Base-by-base conservation (phyloP, 2,113 vertebrate genomes). In the Charina bottae region DNA sequence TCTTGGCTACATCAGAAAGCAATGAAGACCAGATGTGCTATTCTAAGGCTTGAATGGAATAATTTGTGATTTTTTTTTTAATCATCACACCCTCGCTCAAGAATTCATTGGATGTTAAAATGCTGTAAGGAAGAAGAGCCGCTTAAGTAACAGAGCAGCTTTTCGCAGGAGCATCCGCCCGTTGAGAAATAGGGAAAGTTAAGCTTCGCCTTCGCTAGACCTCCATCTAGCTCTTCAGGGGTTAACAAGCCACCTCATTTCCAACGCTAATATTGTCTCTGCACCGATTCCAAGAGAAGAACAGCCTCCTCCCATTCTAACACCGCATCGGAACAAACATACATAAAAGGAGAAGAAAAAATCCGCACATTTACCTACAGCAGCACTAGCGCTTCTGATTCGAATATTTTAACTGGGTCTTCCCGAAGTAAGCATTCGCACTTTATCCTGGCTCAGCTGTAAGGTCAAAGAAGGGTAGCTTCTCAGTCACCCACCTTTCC, bases 401-500 rank as follows among this genome's bases (percentile, higher is more conserved):
- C 91, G 95, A 93, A 96, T 93, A 8, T 89, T 84, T 84, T 24
- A 46, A 68, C 68, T 37, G 87, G 60, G 17, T 85, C 59, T 53
- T 42, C 91, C 85, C 78, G 83, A 64, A 60, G 58, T 56, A 60
- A 62, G 72, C 13, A 64, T 97, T 97, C 96, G 95, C 90, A 87
- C 96, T 87, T 92, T 91, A 97, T 97, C 96, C 97, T 93, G 94
- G 94, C 72, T 95, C 95, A 95, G 97, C 96, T 92, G 93, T 94
- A 95, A 97, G 97, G 97, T 97, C 97, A 96, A 96, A 96, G 46
- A 87, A 94, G 95, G 97, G 97, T 95, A 93, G 94, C 94, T 95
- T 93, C 94, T 93, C 95, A 95, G 94, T 96, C 97, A 96, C 97
- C 97, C 97, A 97, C 97, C 97, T 96, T 92, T 95, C 97, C 97